phyloP scores from a whole-genome alignment of 1,140 invertebrate species.

The Chelonus insularis region DNA sequence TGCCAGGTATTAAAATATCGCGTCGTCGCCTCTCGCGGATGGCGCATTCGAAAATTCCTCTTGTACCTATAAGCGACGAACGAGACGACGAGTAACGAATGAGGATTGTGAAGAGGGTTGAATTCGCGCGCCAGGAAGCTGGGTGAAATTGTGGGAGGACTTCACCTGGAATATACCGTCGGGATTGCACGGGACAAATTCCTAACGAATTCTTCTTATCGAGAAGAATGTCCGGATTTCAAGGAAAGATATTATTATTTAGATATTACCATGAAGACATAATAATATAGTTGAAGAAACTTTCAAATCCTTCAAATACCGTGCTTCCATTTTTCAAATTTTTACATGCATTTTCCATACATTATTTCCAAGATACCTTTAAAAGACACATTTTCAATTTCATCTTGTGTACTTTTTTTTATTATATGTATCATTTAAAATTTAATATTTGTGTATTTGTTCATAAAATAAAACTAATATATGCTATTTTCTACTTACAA shows the following conservation, averaged over 20 bases:
- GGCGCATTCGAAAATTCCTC: slow-evolving; percentile 30
- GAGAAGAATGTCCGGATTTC: slow-evolving; percentile 36
- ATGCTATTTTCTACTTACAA: too few species aligned
- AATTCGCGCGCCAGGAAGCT: slow-evolving; percentile 29
- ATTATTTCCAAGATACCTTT: too few species aligned
- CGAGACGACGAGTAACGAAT: slow-evolving; percentile 4
- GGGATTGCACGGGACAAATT: slow-evolving; percentile 45
- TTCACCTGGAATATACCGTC: slow-evolving; percentile 49
- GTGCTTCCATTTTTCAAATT: background rate
- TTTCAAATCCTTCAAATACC: background rate
- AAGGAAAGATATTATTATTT: slow-evolving; percentile 55
- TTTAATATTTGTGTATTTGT: too few species aligned
- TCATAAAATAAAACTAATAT: too few species aligned
- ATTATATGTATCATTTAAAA: too few species aligned
- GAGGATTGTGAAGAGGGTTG: slow-evolving; percentile 12
- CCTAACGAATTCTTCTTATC: slow-evolving; percentile 50
- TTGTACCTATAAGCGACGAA: slow-evolving; percentile 27
- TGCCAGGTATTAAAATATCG: slow-evolving; percentile 34
- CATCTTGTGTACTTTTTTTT: too few species aligned
- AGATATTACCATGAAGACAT: slow-evolving; percentile 47
- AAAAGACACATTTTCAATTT: too few species aligned
- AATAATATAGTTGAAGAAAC: slow-evolving; percentile 47
- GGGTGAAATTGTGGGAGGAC: slow-evolving; percentile 39
- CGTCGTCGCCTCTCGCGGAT: slow-evolving; percentile 22
- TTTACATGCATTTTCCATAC: too few species aligned